These are phyloP conservation scores for Nothocercus nigrocapillus DNA, from an alignment of 2,113 vertebrate genomes.

Conservation along the genomic window DNA sequence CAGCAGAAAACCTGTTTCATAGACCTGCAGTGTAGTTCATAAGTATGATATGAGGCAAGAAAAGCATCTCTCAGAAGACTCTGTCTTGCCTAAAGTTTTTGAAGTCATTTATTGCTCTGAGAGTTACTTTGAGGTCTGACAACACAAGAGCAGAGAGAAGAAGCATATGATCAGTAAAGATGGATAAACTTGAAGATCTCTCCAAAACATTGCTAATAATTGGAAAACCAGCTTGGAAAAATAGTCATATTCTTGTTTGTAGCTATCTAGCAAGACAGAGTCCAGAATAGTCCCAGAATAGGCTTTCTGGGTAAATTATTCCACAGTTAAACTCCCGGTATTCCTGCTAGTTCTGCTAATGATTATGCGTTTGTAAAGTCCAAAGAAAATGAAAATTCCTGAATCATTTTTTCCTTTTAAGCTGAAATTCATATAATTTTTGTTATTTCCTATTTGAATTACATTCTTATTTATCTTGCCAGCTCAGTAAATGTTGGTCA, in stretches of 20 bases:
- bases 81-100: background rate
- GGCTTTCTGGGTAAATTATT: background rate
- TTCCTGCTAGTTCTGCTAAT: background rate
- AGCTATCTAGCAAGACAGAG: accelerated
- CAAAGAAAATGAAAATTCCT: background rate
- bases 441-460: background rate
- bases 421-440: background rate
- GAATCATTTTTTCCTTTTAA: background rate
- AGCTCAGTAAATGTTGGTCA: background rate
- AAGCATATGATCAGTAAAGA: background rate
- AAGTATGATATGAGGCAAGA: background rate
- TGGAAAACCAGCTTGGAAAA: background rate
- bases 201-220: background rate
- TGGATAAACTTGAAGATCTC: background rate
- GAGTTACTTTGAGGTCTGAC: background rate
- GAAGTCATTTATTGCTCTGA: background rate
- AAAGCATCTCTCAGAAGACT: accelerated
- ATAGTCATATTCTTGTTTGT: background rate
- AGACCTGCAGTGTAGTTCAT: background rate
- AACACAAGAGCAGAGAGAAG: background rate
- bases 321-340: background rate
- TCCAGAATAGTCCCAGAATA: background rate
- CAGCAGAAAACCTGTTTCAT: background rate
- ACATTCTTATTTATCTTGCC: background rate
- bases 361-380: background rate